Conservation (phyloP, 2,888 invertebrate species). For the Phyllotreta cruciferae region DNA sequence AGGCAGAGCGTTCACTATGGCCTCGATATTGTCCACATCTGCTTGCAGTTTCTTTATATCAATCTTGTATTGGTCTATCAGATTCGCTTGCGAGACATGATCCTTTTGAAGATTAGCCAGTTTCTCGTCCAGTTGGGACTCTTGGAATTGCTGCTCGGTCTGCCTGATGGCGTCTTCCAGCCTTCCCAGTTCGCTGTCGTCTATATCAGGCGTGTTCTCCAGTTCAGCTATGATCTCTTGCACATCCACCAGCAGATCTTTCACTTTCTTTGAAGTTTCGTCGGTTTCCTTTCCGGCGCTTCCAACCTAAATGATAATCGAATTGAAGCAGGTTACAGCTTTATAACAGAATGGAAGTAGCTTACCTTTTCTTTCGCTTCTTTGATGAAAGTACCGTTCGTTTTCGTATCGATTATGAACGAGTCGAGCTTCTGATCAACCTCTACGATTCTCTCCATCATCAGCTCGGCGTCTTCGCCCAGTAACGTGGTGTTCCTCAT, state of each 20-base stretch:
- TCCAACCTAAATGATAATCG: constrained; percentile 71
- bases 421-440: constrained; percentile 73
- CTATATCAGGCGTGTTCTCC: constrained; percentile 75
- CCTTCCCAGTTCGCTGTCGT: constrained; percentile 70
- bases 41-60: constrained; percentile 73
- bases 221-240: constrained; percentile 80
- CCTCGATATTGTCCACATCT: constrained; percentile 85
- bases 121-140: constrained; percentile 78
- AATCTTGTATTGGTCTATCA: constrained; percentile 83
- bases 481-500: constrained; percentile 78
- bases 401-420: constrained; percentile 70
- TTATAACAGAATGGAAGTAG: not conserved
- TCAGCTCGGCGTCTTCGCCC: constrained; percentile 77
- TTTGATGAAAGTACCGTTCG: constrained; percentile 73
- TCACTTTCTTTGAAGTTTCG: constrained; percentile 82
- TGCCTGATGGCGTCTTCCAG: constrained; percentile 68
- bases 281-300: constrained; percentile 85
- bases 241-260: constrained; percentile 80
- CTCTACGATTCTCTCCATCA: constrained; percentile 73
- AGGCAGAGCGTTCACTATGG: constrained; percentile 82
- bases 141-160: constrained; percentile 74
- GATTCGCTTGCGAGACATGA: constrained; percentile 62
- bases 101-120: constrained; percentile 77
- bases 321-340: not conserved
- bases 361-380: constrained; percentile 75